Evolutionary conservation across 2,113 vertebrate genomes (phyloP).

Genomic region (Hypanus sabinus): DNA sequence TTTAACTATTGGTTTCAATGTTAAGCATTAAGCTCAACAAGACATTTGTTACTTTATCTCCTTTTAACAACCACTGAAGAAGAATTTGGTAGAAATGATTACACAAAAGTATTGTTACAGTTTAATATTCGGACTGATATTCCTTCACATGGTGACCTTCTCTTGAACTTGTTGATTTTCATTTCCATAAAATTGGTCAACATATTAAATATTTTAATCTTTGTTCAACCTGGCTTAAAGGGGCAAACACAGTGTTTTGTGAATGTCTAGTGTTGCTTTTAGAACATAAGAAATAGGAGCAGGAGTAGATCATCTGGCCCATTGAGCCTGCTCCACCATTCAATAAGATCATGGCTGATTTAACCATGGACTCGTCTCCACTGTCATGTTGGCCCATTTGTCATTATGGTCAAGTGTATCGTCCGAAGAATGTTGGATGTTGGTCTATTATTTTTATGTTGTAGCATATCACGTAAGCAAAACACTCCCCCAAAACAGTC

Average conservation of each 20-base stretch:
- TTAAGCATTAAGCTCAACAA: not conserved
- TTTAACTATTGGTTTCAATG: not conserved
- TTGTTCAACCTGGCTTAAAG: not conserved
- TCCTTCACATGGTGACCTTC: not conserved
- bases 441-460: not conserved
- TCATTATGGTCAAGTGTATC: not conserved
- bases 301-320: too few relatives aligned
- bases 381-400: too few relatives aligned
- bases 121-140: not conserved
- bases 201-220: not conserved
- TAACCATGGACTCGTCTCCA: too few relatives aligned
- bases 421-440: not conserved
- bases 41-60: not conserved
- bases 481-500: not conserved
- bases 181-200: not conserved
- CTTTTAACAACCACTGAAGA: not conserved
- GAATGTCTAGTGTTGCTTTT: not conserved
- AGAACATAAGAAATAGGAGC: too few relatives aligned
- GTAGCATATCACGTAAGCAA: not conserved
- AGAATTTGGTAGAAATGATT: not conserved
- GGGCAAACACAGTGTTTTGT: not conserved
- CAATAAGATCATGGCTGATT: too few relatives aligned
- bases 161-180: not conserved
- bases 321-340: too few relatives aligned
- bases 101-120: not conserved